Evolutionary conservation across 2,797 vertebrate species (phyloP), one percentile per base, ranked within the genome.

Genomic region (Takifugu rubripes): DNA sequence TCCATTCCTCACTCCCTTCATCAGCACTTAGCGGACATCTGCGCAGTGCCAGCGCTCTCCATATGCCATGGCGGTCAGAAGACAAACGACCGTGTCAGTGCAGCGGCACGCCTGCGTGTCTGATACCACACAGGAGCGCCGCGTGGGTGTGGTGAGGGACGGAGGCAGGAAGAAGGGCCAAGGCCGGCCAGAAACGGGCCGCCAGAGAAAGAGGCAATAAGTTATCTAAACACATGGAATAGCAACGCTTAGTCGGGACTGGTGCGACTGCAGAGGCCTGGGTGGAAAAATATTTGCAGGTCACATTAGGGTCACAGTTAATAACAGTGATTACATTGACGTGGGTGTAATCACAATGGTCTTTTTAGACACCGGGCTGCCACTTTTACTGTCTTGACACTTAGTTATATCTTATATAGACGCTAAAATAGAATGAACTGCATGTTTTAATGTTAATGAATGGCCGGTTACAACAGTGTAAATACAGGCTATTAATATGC

Each of bases 11-110:
- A 79, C 81, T 82, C 74, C 74, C 79, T 83, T 84, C 84, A 85
- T 89, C 90, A 90, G 89, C 89, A 90, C 85, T 90, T 89, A 87
- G 86, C 70, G 82, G 86, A 91, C 90, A 91, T 90, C 90, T 92
- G 90, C 85, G 88, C 88, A 60, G 87, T 88, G 88, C 90, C 88
- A 89, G 82, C 83, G 81, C 78, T 73, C 84, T 87, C 86, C 86
- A 78, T 88, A 88, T 90, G 88, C 84, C 77, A 72, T 70, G 56
- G 79, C 75, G 72, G 84, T 77, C 66, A 65, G 76, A 89, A 91
- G 90, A 91, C 86, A 89, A 90, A 90, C 63, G 87, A 87, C 73
- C 71, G n/a, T 82, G 85, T 87, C 83, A 80, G 72, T 63, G 66
- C 74, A 67, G 75, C 84, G 84, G 87, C 81, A 79, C 64, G 79